Evolutionary conservation across 1,140 invertebrate species (phyloP).

Genomic region (Sycobia sp.): DNA sequence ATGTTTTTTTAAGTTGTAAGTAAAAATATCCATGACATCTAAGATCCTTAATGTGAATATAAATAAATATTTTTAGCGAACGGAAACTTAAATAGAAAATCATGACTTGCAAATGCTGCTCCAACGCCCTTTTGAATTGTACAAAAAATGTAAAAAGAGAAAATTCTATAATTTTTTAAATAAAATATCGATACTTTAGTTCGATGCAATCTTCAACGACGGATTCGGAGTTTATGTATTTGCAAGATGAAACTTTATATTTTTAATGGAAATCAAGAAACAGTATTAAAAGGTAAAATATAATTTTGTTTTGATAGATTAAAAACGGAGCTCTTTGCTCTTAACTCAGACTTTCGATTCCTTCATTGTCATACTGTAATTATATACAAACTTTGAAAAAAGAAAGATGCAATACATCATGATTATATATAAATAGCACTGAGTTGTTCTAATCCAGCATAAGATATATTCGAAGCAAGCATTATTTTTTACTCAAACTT

Average conservation of each 20-base stretch:
- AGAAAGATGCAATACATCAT: constrained; percentile 19
- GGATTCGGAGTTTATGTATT: constrained; percentile 5
- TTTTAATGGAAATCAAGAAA: constrained; percentile 4
- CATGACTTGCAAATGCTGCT: constrained; percentile 17
- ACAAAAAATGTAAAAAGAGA: constrained; percentile 30
- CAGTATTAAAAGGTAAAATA: constrained; percentile 10
- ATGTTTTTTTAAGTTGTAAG: constrained; percentile 15
- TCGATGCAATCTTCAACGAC: constrained; percentile 25
- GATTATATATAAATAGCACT: constrained; percentile 17
- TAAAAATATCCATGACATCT: constrained; percentile 29
- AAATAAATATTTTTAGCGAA: constrained; percentile 1
- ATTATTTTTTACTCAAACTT: constrained; percentile 35
- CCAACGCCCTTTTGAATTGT: constrained; percentile 8
- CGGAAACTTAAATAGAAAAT: constrained; percentile 14
- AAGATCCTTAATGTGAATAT: constrained; percentile 20
- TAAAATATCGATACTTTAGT: constrained; percentile 30
- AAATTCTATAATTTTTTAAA: constrained; percentile 22
- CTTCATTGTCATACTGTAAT: constrained; percentile 19
- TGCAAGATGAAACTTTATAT: constrained; percentile 17
- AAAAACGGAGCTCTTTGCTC: constrained; percentile 12
- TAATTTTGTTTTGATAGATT: constrained; percentile 3
- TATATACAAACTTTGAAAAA: constrained; percentile 17
- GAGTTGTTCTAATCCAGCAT: constrained; percentile 28
- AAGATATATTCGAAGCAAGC: constrained; percentile 17
- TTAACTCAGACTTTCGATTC: constrained; percentile 28